A percentile compares a stretch with the other conserved stretches of the same genome.
Conservation (phyloP, 1,140 invertebrate genomes). For the Dufourea novaeangliae region DNA sequence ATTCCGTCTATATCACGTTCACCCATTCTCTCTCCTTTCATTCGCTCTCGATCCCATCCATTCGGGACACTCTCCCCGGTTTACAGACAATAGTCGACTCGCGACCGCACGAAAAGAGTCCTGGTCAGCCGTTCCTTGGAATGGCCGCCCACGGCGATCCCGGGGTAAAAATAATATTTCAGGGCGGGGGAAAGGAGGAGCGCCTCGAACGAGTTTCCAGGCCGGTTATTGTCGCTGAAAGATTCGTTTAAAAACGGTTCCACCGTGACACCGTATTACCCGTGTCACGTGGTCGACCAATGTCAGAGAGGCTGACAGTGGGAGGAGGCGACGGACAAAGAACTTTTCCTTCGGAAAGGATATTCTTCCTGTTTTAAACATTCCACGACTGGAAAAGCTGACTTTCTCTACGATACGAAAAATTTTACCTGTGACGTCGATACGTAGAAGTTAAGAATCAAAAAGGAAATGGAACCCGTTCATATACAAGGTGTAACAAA, state of each 20-base stretch:
- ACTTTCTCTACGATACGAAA: too few species aligned
- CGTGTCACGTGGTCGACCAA: not conserved
- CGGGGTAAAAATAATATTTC: slow-evolving; percentile 36
- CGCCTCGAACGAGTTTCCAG: not conserved
- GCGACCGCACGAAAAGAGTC: slow-evolving; percentile 12
- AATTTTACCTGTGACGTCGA: too few species aligned
- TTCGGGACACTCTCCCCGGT: not conserved
- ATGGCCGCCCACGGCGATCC: slow-evolving; percentile 22
- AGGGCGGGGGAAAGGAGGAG: too few species aligned
- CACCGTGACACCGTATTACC: not conserved
- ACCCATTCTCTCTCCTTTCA: not conserved
- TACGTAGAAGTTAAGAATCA: too few species aligned
- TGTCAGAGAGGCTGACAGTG: not conserved
- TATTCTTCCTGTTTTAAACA: not conserved
- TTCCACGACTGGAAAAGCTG: too few species aligned
- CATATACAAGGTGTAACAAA: too few species aligned
- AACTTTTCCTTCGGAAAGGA: not conserved
- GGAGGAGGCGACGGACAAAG: too few species aligned
- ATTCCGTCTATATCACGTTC: slow-evolving; percentile 13
- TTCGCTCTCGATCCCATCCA: slow-evolving; percentile 17
- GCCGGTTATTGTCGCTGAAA: slow-evolving; percentile 25
- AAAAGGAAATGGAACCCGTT: too few species aligned
- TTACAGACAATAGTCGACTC: slow-evolving; percentile 27
- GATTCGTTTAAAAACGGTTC: slow-evolving; percentile 22
- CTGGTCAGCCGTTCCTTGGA: slow-evolving; percentile 31